These are phyloP conservation scores for Coelopa frigida DNA, from an alignment of 1,140 invertebrate genomes.

Conservation along the genomic window DNA sequence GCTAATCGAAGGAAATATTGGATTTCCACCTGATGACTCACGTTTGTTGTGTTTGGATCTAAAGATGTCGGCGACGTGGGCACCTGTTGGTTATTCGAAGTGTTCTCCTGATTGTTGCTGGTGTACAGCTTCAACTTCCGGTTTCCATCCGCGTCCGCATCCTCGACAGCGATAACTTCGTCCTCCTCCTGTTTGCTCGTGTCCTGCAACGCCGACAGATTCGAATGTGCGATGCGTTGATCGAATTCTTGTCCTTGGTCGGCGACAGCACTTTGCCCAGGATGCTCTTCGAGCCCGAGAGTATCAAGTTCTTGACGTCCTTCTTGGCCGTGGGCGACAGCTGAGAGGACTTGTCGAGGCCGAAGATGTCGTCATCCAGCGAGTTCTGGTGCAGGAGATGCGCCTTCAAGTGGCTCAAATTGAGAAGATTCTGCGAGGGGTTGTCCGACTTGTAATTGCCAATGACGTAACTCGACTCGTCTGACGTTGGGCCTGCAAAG, in stretches of 20 bases:
- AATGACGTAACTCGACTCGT: conserved; percentile 80
- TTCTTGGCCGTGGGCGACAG: conserved; percentile 48
- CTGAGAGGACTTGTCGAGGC: conserved; percentile 15
- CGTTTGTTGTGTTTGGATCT: conserved; percentile 37
- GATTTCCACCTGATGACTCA: too few species aligned
- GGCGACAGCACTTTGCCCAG: conserved; percentile 73
- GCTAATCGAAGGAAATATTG: too few species aligned
- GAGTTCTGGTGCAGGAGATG: conserved; percentile 38
- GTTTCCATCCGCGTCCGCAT: too few species aligned
- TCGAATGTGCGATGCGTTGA: conserved; percentile 27
- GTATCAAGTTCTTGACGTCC: conserved; percentile 66
- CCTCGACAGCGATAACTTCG: too few species aligned
- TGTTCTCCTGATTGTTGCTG: conserved; percentile 7
- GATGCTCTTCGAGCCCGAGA: conserved; percentile 68
- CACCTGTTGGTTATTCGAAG: conserved; percentile 9
- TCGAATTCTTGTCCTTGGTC: conserved; percentile 56
- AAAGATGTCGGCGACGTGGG: conserved; percentile 21
- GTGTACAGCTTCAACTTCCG: too few species aligned
- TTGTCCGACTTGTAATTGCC: conserved; percentile 72
- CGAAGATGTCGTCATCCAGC: conserved; percentile 30
- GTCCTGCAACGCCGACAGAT: conserved; percentile 12
- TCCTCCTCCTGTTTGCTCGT: too few species aligned
- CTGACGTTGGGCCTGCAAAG: conserved; percentile 57
- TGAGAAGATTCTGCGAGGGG: conserved; percentile 41
- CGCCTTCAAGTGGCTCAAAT: conserved; percentile 34